Conservation (phyloP, 2,888 invertebrate species). For the Magallana nippona region DNA sequence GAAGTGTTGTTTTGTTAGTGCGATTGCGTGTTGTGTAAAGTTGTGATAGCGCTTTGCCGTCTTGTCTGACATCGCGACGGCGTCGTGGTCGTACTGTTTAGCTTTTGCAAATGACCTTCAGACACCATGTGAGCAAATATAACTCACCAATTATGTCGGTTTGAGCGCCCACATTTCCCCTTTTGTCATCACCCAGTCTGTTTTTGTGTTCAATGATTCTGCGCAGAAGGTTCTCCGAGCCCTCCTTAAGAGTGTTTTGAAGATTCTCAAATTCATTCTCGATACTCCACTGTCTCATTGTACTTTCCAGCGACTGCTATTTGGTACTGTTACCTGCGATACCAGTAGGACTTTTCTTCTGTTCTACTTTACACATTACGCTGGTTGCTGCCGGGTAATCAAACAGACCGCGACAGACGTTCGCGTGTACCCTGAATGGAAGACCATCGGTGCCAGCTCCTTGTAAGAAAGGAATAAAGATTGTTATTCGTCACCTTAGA, state of each 20-base stretch:
- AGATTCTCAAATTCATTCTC: conserved; percentile 40
- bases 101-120: no score
- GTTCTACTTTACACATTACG: conserved; percentile 49
- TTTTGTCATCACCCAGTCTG: conserved; percentile 44
- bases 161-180: conserved; percentile 56
- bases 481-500: no score
- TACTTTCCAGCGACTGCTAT: conserved; percentile 55
- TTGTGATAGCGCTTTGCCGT: no score
- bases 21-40: no score
- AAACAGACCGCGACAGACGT: conserved; percentile 44
- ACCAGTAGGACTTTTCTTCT: conserved; percentile 50
- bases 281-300: conserved; percentile 52
- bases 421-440: conserved; percentile 44
- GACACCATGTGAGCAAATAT: background rate
- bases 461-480: no score
- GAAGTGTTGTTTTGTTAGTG: no score
- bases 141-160: conserved; percentile 64
- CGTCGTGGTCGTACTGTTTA: no score
- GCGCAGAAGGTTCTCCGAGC: conserved; percentile 51
- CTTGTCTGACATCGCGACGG: no score
- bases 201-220: conserved; percentile 55
- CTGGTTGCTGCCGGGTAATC: conserved; percentile 39
- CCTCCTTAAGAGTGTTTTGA: conserved; percentile 13
- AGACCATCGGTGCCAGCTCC: background rate
- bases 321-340: conserved; percentile 60